phyloP scores from a whole-genome alignment of 2,797 vertebrate species.

The Todus mexicanus region DNA sequence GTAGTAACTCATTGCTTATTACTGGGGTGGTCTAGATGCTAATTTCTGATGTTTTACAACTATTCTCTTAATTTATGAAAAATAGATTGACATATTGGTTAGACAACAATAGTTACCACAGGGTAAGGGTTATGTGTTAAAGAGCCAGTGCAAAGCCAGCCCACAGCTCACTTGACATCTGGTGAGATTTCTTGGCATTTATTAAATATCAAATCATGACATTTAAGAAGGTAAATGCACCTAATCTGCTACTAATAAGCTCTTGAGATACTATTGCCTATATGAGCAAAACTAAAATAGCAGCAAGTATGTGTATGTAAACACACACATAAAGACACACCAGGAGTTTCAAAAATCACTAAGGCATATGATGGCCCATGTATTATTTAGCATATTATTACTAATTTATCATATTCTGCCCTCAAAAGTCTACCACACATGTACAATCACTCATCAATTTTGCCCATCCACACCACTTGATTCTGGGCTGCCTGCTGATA shows the following conservation, averaged over 20 bases:
- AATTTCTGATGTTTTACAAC: not conserved
- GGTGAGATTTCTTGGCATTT: conserved; percentile 1
- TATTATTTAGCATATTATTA: not conserved
- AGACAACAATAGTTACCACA: not conserved
- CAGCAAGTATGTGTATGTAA: not conserved
- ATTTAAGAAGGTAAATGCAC: conserved; percentile 5
- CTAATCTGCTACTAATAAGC: not conserved
- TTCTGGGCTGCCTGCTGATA: not conserved
- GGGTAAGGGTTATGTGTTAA: not conserved
- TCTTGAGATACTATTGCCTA: not conserved
- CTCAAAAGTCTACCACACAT: not conserved
- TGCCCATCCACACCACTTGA: not conserved
- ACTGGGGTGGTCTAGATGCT: not conserved
- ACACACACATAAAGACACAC: not conserved
- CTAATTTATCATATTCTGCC: not conserved
- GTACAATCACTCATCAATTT: not conserved
- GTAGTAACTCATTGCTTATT: not conserved
- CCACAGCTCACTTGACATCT: not conserved
- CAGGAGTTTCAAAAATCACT: not conserved
- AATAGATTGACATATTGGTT: not conserved
- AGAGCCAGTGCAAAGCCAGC: not conserved
- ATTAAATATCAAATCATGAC: conserved; percentile 24
- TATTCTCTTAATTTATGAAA: not conserved
- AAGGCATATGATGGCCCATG: not conserved
- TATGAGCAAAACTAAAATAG: not conserved